phyloP scores from a whole-genome alignment of 2,797 vertebrate genomes.

The Macroramphosus scolopax region DNA sequence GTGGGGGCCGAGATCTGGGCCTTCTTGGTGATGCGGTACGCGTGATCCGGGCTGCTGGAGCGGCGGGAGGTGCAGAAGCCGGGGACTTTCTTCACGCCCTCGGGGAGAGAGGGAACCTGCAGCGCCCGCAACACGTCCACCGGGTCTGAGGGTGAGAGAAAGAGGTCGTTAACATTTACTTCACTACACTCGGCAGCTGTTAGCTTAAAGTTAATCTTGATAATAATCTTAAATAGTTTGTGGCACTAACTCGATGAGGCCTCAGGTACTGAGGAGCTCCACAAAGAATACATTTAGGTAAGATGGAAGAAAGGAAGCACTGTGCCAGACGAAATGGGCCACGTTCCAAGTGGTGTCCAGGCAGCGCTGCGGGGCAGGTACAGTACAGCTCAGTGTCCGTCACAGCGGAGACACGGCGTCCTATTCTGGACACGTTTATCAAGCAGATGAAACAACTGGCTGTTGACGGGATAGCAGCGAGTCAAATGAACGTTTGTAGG shows the following conservation, averaged over 20 bases:
- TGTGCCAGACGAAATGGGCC: constrained; percentile 42
- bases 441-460: constrained; percentile 40
- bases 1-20: constrained; percentile 93
- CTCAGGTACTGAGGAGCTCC: constrained; percentile 2
- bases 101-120: constrained; percentile 85
- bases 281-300: constrained; percentile 27
- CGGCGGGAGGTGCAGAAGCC: constrained; percentile 83
- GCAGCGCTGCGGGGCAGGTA: constrained; percentile 24
- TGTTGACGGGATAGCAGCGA: constrained; percentile 38
- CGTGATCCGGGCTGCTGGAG: constrained; percentile 76
- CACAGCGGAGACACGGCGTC: constrained; percentile 9
- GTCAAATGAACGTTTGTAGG: constrained; percentile 24
- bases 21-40: constrained; percentile 85
- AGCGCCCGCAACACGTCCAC: constrained; percentile 85
- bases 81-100: constrained; percentile 84
- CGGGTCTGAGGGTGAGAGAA: constrained; percentile 65
- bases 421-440: constrained; percentile 37
- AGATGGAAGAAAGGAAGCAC: constrained; percentile 35
- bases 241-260: not conserved
- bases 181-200: too few relatives aligned
- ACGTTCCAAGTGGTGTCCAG: constrained; percentile 33
- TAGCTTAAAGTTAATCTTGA: constrained; percentile 6
- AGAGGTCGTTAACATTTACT: too few relatives aligned
- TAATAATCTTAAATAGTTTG: constrained; percentile 20
- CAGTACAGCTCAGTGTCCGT: constrained; percentile 40